Conservation (phyloP, 2,888 invertebrate genomes). For the Lasioglossum zephyrum region DNA sequence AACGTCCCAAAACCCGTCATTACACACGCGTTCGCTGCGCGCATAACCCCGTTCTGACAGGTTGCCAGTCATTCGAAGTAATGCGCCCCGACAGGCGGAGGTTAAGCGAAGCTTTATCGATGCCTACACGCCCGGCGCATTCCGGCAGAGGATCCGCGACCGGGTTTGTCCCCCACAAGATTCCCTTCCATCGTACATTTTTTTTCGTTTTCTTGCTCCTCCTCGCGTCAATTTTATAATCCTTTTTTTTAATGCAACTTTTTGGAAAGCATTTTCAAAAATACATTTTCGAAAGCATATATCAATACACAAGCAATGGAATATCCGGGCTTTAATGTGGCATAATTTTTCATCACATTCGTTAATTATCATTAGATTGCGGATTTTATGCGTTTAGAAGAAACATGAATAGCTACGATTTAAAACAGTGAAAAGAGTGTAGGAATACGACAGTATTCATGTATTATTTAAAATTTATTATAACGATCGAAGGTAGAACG, state of each 20-base stretch:
- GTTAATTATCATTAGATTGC: too few relatives aligned
- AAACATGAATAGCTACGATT: too few relatives aligned
- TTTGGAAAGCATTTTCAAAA: too few relatives aligned
- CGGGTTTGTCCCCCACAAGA: background rate
- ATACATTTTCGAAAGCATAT: too few relatives aligned
- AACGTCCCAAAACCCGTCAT: slow-evolving; percentile 74
- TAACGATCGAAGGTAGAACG: too few relatives aligned
- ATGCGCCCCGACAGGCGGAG: slow-evolving; percentile 70
- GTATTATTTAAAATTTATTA: too few relatives aligned
- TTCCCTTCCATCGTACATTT: background rate
- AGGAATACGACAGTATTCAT: too few relatives aligned
- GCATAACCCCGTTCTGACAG: slow-evolving; percentile 70
- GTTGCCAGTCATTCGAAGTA: slow-evolving; percentile 77
- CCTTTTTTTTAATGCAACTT: background rate
- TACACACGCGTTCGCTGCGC: slow-evolving; percentile 70
- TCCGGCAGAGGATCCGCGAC: slow-evolving; percentile 22
- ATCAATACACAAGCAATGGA: too few relatives aligned
- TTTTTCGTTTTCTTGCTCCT: background rate
- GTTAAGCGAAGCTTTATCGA: slow-evolving; percentile 73
- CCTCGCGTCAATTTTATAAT: background rate
- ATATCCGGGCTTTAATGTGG: too few relatives aligned
- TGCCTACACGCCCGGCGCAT: slow-evolving; percentile 51
- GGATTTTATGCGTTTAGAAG: too few relatives aligned
- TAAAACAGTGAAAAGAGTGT: too few relatives aligned
- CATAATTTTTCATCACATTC: too few relatives aligned